Evolutionary conservation across 1,140 invertebrate genomes (phyloP).

Genomic region (Mya arenaria): DNA sequence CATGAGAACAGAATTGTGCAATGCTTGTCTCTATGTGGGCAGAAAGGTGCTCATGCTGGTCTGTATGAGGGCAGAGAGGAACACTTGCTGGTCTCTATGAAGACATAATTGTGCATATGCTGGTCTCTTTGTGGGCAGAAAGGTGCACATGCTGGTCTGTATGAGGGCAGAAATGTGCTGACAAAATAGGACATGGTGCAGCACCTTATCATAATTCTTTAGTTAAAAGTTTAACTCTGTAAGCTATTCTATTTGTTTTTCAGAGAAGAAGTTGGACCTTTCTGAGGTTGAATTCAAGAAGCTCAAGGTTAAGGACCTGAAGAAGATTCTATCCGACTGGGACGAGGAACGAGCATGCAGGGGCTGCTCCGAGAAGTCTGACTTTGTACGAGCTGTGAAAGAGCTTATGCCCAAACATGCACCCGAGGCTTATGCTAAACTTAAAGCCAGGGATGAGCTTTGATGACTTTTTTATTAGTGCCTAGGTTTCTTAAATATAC

Average conservation of each 20-base stretch:
- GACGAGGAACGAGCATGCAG: conserved; percentile 93
- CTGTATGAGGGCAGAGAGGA: no score
- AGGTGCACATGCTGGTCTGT: no score
- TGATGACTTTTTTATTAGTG: neutral
- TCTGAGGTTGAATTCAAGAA: conserved; percentile 98
- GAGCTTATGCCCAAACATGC: conserved; percentile 96
- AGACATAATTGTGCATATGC: no score
- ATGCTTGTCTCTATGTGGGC: no score
- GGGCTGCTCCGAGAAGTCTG: conserved; percentile 99
- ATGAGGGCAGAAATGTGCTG: no score
- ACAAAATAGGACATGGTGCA: no score
- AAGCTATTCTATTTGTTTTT: conserved; percentile 66
- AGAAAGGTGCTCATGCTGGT: no score
- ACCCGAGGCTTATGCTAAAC: conserved; percentile 68
- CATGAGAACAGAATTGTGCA: no score
- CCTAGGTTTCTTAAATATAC: neutral
- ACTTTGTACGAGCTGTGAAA: conserved; percentile 98
- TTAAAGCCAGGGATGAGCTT: conserved; percentile 45
- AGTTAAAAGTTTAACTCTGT: neutral
- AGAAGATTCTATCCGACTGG: conserved; percentile 99
- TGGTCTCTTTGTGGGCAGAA: no score
- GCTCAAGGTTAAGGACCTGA: conserved; percentile 97
- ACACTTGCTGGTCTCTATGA: no score
- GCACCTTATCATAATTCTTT: no score
- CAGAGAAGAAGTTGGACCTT: conserved; percentile 98